These are phyloP conservation scores for Cardiocondyla obscurior DNA, from an alignment of 1,140 invertebrate genomes.

Conservation along the genomic window DNA sequence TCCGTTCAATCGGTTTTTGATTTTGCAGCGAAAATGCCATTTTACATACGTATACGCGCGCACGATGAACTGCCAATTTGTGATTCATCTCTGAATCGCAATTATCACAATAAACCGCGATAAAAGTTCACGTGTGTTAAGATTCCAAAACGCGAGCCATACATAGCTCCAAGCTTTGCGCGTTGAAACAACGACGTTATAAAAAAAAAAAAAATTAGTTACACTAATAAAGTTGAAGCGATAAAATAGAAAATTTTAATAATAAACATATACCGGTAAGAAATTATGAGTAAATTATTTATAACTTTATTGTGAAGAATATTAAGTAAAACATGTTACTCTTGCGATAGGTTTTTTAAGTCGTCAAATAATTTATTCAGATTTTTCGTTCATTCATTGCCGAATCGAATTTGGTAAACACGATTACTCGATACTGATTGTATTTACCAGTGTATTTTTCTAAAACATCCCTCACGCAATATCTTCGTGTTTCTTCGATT, in stretches of 20 bases:
- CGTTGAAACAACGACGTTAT: background rate
- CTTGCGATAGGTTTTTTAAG: background rate
- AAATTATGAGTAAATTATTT: background rate
- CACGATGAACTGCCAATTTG: constrained; percentile 55
- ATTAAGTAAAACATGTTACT: background rate
- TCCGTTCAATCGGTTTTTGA: constrained; percentile 50
- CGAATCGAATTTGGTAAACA: constrained; percentile 13
- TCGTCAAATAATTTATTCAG: background rate
- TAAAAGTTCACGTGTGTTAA: constrained; percentile 2
- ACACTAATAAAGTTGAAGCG: background rate
- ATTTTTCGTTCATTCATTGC: background rate
- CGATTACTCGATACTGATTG: constrained; percentile 5
- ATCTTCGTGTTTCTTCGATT: constrained; percentile 29
- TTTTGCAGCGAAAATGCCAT: constrained; percentile 28
- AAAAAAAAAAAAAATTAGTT: background rate
- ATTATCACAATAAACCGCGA: constrained; percentile 23
- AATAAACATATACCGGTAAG: background rate
- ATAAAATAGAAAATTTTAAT: background rate
- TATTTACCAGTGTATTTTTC: constrained; percentile 20
- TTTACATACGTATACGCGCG: constrained; percentile 34
- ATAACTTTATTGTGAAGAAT: background rate
- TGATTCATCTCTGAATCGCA: constrained; percentile 9
- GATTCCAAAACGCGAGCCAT: background rate
- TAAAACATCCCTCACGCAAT: background rate
- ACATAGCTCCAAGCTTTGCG: background rate